A percentile compares a stretch with the other conserved stretches of the same genome.
These are phyloP conservation scores for Palaemon carinicauda DNA, from an alignment of 1,140 invertebrate genomes.

Conservation along the genomic window DNA sequence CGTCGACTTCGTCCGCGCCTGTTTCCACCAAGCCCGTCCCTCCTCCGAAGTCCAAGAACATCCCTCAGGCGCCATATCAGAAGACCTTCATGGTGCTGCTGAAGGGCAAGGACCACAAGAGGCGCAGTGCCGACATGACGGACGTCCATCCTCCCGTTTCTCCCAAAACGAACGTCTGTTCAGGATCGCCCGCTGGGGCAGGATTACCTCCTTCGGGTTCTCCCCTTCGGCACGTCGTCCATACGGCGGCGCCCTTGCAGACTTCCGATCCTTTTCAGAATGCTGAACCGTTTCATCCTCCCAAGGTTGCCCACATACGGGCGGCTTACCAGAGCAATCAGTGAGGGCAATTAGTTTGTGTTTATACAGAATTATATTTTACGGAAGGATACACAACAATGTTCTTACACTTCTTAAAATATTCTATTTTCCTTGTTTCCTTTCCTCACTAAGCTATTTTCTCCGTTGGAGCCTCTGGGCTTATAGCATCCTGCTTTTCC, in stretches of 20 bases:
- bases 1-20: not conserved
- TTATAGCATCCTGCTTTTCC: too few relatives aligned
- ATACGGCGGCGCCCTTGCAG: not conserved
- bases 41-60: slow-evolving; percentile 17
- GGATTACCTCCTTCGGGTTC: not conserved
- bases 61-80: slow-evolving; percentile 47
- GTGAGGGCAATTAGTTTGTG: not conserved
- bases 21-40: slow-evolving; percentile 1
- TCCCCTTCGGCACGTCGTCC: not conserved
- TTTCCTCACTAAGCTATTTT: too few relatives aligned
- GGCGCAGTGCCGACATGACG: slow-evolving; percentile 24
- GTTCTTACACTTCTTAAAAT: too few relatives aligned
- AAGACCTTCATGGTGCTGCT: slow-evolving; percentile 59
- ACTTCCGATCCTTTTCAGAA: not conserved
- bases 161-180: not conserved
- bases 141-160: not conserved
- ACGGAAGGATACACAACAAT: too few relatives aligned
- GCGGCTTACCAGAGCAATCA: not conserved
- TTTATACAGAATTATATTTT: not conserved
- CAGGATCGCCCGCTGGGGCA: not conserved
- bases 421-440: too few relatives aligned
- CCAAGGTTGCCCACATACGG: not conserved
- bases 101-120: slow-evolving; percentile 31
- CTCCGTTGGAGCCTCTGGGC: too few relatives aligned
- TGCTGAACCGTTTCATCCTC: not conserved